Percentiles rank a stretch among this genome's conserved stretches.
phyloP scores from a whole-genome alignment of 2,113 vertebrate genomes.

The Hemibagrus wyckioides region DNA sequence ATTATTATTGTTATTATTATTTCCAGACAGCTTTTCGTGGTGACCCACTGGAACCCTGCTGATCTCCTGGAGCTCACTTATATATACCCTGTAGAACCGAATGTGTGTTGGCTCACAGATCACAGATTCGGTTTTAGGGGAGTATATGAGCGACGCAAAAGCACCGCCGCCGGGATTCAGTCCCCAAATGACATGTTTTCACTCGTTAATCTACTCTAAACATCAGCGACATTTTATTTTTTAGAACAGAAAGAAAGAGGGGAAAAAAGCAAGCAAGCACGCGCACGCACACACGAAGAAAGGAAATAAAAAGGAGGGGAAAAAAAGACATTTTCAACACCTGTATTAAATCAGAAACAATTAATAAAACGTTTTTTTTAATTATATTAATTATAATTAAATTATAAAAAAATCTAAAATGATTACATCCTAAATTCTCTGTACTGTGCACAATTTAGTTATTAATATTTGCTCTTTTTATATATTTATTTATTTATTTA shows the following conservation, averaged over 20 bases:
- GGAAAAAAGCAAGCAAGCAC: background rate
- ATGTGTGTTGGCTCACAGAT: slow-evolving; percentile 88
- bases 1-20: too few species aligned
- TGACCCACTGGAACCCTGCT: background rate
- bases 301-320: too few species aligned
- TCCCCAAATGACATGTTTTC: background rate
- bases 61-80: slow-evolving; percentile 62
- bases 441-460: background rate
- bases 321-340: background rate
- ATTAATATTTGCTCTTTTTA: background rate
- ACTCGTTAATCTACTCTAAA: too few species aligned
- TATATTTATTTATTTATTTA: background rate
- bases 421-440: background rate
- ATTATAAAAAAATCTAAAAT: background rate
- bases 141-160: slow-evolving; percentile 99
- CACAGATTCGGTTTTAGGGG: slow-evolving; percentile 99
- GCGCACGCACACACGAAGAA: background rate
- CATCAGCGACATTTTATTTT: background rate
- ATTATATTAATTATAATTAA: background rate
- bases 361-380: background rate
- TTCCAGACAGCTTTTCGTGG: background rate
- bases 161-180: slow-evolving; percentile 73
- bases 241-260: background rate
- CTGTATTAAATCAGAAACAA: background rate
- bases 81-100: slow-evolving; percentile 92